Conservation (phyloP, 1,140 invertebrate genomes). For the Temnothorax longispinosus region DNA sequence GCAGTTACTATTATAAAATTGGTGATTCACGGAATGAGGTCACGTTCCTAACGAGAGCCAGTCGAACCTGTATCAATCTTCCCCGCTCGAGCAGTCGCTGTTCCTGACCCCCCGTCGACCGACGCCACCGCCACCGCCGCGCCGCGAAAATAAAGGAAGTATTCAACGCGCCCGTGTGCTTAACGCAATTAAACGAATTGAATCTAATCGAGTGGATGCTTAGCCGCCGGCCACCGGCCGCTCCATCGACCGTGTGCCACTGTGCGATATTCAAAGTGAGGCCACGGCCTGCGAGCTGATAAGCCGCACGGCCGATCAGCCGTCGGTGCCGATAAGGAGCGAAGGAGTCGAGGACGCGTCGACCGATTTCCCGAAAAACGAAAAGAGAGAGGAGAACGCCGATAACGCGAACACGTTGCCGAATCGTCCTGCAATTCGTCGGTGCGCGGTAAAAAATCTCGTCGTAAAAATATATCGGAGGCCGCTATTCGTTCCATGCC, state of each 20-base stretch:
- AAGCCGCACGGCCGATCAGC: not conserved
- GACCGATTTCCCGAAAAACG: not conserved
- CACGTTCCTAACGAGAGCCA: constrained; percentile 75
- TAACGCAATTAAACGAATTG: constrained; percentile 68
- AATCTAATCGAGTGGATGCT: constrained; percentile 63
- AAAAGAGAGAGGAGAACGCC: not conserved
- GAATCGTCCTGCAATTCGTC: not conserved
- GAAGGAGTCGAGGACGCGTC: not conserved
- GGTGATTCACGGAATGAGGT: constrained; percentile 83
- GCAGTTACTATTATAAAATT: constrained; percentile 84
- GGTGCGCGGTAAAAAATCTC: not conserved
- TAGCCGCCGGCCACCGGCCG: not conserved
- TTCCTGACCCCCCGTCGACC: constrained; percentile 78
- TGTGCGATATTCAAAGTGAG: constrained; percentile 16
- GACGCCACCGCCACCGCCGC: constrained; percentile 58
- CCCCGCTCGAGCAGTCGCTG: constrained; percentile 77
- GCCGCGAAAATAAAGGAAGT: constrained; percentile 50
- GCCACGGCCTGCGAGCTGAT: not conserved
- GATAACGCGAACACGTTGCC: not conserved
- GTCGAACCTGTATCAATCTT: constrained; percentile 80
- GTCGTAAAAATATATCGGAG: not conserved
- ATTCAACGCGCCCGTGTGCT: constrained; percentile 5
- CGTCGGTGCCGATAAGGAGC: not conserved
- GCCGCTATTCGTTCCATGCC: not conserved
- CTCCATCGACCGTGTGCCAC: not conserved